Conservation (phyloP, 2,797 vertebrate species). For the Natrix natrix region DNA sequence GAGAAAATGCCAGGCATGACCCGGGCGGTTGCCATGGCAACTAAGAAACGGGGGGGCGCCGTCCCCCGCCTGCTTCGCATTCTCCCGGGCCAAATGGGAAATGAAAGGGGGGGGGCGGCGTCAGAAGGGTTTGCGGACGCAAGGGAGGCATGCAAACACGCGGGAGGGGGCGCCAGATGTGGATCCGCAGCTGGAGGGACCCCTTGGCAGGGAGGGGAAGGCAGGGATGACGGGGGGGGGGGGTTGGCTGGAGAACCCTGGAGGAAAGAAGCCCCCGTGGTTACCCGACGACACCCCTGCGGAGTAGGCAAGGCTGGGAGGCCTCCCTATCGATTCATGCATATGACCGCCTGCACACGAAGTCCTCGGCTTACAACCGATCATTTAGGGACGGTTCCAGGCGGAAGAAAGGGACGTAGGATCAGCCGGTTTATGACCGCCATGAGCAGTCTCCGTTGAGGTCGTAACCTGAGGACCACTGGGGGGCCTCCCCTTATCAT, state of each 20-base stretch:
- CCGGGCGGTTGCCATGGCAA: background rate
- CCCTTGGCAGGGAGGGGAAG: no score
- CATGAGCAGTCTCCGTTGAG: no score
- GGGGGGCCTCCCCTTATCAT: background rate
- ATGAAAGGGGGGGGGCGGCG: background rate
- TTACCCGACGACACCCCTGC: background rate
- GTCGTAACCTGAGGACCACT: background rate
- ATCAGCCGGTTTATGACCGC: no score
- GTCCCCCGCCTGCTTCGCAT: background rate
- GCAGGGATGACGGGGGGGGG: background rate
- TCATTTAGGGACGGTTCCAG: background rate
- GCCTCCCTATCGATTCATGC: rapidly evolving
- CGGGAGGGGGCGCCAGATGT: background rate
- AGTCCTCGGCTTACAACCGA: background rate
- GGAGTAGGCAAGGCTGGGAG: background rate
- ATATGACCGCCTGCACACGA: background rate
- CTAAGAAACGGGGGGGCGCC: background rate
- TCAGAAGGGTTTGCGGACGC: background rate
- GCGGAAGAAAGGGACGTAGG: background rate
- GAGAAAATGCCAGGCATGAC: background rate
- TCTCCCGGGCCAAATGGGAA: background rate
- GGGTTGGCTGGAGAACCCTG: background rate
- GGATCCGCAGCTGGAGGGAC: background rate
- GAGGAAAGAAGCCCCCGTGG: background rate
- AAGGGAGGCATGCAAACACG: background rate